Percentiles rank a stretch among this genome's conserved stretches.
phyloP scores from a whole-genome alignment of 2,797 vertebrate species.

The Champsocephalus gunnari region DNA sequence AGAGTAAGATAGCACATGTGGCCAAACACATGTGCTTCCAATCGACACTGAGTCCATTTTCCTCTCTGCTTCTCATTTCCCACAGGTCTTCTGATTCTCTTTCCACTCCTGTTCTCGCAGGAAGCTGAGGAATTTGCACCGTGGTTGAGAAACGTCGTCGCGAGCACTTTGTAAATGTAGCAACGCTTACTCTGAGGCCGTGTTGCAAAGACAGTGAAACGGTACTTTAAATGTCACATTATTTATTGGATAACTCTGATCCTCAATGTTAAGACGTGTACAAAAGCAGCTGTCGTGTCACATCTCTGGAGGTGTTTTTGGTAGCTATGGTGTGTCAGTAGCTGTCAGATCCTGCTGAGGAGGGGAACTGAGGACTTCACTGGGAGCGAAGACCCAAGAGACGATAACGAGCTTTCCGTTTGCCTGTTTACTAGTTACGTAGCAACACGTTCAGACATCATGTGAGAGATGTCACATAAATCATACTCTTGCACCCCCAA shows the following conservation, averaged over 20 bases:
- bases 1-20: neutral
- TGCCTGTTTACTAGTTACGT: constrained; percentile 45
- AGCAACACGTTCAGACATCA: constrained; percentile 48
- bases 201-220: constrained; percentile 46
- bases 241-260: constrained; percentile 69
- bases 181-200: constrained; percentile 60
- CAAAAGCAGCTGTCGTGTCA: constrained; percentile 14
- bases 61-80: constrained; percentile 24
- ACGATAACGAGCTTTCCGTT: constrained; percentile 33
- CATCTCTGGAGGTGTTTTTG: constrained; percentile 53
- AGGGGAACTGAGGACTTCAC: constrained; percentile 24
- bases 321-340: constrained; percentile 62
- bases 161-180: constrained; percentile 83
- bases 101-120: constrained; percentile 57
- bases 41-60: neutral
- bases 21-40: constrained; percentile 37
- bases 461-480: constrained; percentile 24
- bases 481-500: constrained; percentile 47
- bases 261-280: constrained; percentile 58
- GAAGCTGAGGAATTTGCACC: constrained; percentile 77
- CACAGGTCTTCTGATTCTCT: constrained; percentile 60
- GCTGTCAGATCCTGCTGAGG: constrained; percentile 46
- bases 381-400: constrained; percentile 40
- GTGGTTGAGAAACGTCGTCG: constrained; percentile 60
- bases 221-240: constrained; percentile 53